Evolutionary conservation across 2,113 vertebrate species (phyloP).

Genomic region (Scopus umbretta): DNA sequence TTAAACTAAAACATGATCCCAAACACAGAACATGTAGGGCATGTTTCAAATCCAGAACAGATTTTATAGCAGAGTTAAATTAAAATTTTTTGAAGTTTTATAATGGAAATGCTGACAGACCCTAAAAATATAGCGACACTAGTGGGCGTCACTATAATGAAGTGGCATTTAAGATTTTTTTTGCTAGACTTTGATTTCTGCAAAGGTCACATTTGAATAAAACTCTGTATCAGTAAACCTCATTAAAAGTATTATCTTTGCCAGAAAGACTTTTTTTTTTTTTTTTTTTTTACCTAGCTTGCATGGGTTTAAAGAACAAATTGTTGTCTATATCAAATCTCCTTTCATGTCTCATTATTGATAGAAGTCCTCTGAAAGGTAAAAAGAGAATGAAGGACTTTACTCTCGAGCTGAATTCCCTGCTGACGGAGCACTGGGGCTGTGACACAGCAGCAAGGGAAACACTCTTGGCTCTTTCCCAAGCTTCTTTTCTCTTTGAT

Average conservation of each 20-base stretch:
- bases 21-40: background rate
- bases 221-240: slow-evolving; percentile 41
- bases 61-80: slow-evolving; percentile 40
- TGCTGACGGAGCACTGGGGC: background rate
- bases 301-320: background rate
- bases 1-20: background rate
- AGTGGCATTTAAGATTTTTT: slow-evolving; percentile 19
- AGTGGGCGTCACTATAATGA: background rate
- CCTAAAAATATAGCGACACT: slow-evolving; percentile 5
- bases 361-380: background rate
- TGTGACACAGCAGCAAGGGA: slow-evolving; percentile 10
- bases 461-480: slow-evolving; percentile 39
- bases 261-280: background rate
- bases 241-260: slow-evolving; percentile 43
- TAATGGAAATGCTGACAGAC: slow-evolving; percentile 20
- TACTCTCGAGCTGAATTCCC: background rate
- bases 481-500: slow-evolving; percentile 55
- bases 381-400: background rate
- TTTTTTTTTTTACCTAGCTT: background rate
- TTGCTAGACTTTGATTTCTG: slow-evolving; percentile 11
- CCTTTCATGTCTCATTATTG: background rate
- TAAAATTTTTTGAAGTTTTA: slow-evolving; percentile 26
- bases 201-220: slow-evolving; percentile 66
- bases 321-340: background rate
- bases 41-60: background rate